These are phyloP conservation scores for Mobula hypostoma DNA, from an alignment of 2,113 vertebrate species.

Conservation along the genomic window DNA sequence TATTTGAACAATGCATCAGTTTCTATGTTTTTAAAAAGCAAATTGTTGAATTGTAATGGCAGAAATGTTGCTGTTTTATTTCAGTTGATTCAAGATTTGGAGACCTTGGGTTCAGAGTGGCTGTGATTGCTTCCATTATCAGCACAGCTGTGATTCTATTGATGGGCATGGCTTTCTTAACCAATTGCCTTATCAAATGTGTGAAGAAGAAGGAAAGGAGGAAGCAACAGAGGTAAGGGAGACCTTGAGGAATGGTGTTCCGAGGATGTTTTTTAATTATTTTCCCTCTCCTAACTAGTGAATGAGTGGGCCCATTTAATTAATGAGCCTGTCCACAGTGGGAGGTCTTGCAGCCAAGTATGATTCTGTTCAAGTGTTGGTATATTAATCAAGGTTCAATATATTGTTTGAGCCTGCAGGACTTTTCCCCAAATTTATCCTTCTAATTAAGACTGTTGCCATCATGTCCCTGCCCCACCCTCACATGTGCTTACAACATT, in stretches of 20 bases:
- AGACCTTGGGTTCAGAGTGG: constrained; percentile 77
- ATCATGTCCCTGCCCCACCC: not conserved
- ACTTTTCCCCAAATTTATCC: not conserved
- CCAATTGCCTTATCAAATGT: constrained; percentile 77
- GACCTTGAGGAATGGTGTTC: not conserved
- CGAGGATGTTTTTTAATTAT: not conserved
- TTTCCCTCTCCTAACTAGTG: not conserved
- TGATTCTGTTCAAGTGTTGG: not conserved
- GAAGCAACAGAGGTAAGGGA: constrained; percentile 58
- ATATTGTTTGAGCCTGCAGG: not conserved
- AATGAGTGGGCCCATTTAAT: not conserved
- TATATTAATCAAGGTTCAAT: not conserved
- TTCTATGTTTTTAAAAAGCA: not conserved
- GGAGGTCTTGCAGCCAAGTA: not conserved
- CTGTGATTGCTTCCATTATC: constrained; percentile 74
- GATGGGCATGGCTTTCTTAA: constrained; percentile 83
- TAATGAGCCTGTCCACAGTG: not conserved
- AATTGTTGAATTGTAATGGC: not conserved
- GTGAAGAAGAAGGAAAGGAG: constrained; percentile 63
- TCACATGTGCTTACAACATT: too few species aligned
- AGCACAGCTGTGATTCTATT: constrained; percentile 79
- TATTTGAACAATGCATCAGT: not conserved
- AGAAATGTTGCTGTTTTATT: constrained; percentile 16
- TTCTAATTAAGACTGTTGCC: not conserved
- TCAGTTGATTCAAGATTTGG: constrained; percentile 64